These are phyloP conservation scores for Corythoichthys haematopterus DNA, from an alignment of 2,113 vertebrate species.

Conservation along the genomic window DNA sequence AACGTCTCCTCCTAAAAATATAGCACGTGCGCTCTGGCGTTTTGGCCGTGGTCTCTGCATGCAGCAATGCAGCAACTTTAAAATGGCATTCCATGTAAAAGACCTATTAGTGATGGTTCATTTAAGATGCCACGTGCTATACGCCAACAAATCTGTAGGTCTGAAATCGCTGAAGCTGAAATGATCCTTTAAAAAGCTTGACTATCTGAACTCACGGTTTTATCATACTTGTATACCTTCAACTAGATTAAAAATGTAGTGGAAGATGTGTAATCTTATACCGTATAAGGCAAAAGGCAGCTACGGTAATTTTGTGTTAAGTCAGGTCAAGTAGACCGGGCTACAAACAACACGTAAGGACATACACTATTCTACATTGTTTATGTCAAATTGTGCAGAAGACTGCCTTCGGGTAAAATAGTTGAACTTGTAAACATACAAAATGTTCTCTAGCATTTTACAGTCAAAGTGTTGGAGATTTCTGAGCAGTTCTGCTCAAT, in stretches of 20 bases:
- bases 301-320: not conserved
- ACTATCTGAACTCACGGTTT: not conserved
- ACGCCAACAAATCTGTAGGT: not conserved
- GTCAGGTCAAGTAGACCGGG: not conserved
- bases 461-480: not conserved
- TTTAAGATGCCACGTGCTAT: not conserved
- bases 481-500: not conserved
- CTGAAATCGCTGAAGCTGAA: not conserved
- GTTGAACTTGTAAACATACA: not conserved
- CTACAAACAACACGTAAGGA: not conserved
- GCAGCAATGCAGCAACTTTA: not conserved
- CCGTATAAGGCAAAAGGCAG: slow-evolving; percentile 11
- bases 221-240: not conserved
- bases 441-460: slow-evolving; percentile 1
- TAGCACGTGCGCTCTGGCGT: slow-evolving; percentile 11
- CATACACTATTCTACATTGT: not conserved
- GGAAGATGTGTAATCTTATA: not conserved
- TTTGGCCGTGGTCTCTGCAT: slow-evolving; percentile 1
- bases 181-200: not conserved
- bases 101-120: not conserved
- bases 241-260: not conserved
- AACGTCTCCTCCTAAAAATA: slow-evolving; percentile 16
- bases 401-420: not conserved
- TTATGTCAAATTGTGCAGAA: not conserved
- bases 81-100: not conserved